Conservation (phyloP, 2,797 vertebrate species). For the Acipenser oxyrinchus region DNA sequence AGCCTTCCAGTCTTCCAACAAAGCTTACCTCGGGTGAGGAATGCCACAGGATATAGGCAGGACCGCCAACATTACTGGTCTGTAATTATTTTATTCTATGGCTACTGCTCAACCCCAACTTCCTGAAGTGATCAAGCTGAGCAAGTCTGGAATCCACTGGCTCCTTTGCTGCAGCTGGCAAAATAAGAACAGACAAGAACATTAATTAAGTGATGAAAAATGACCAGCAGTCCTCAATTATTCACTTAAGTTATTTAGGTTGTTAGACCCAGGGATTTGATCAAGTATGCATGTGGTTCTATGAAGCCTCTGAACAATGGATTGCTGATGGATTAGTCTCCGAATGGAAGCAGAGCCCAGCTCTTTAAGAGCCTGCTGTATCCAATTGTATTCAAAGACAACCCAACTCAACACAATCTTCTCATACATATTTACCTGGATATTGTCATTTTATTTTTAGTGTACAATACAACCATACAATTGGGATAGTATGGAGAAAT, state of each 20-base stretch:
- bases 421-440: too few relatives aligned
- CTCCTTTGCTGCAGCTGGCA: not conserved
- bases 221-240: not conserved
- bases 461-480: too few relatives aligned
- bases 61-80: too few relatives aligned
- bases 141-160: slow-evolving; percentile 3
- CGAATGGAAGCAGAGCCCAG: not conserved
- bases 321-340: not conserved
- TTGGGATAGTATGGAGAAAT: too few relatives aligned
- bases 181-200: not conserved
- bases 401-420: too few relatives aligned
- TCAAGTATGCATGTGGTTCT: not conserved
- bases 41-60: too few relatives aligned
- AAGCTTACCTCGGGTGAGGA: too few relatives aligned
- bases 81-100: slow-evolving; percentile 3
- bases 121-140: slow-evolving; percentile 3
- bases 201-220: slow-evolving; percentile 4
- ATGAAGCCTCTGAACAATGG: not conserved
- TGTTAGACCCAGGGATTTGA: not conserved
- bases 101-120: slow-evolving; percentile 1
- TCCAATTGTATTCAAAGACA: not conserved
- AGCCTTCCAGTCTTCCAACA: too few relatives aligned
- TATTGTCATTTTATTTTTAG: too few relatives aligned
- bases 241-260: slow-evolving; percentile 6
- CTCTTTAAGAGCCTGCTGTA: not conserved